Conservation (phyloP, 1,140 invertebrate genomes). For the Psilanteris sp. region DNA sequence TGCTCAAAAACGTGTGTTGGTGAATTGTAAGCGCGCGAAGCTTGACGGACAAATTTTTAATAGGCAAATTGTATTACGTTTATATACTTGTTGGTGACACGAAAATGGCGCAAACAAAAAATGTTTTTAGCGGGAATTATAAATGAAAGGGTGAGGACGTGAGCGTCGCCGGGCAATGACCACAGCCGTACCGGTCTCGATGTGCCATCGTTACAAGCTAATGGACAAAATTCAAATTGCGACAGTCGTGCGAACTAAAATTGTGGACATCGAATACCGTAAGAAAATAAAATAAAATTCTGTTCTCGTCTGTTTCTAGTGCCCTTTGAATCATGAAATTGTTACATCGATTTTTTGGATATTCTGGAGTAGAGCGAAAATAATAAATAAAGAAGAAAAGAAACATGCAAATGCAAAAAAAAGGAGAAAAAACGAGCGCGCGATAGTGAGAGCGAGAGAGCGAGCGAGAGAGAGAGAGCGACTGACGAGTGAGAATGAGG, state of each 20-base stretch:
- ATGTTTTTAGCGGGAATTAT: constrained; percentile 46
- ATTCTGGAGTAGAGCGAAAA: constrained; percentile 56
- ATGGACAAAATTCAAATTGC: constrained; percentile 19
- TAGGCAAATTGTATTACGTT: constrained; percentile 52
- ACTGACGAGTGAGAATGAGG: constrained; percentile 44
- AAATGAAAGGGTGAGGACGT: constrained; percentile 7
- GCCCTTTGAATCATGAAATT: constrained; percentile 62
- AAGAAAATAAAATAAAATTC: constrained; percentile 29
- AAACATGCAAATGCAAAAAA: background rate
- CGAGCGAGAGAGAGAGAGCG: constrained; percentile 43
- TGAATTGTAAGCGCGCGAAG: constrained; percentile 22
- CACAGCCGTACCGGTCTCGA: constrained; percentile 53
- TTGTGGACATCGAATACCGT: constrained; percentile 62
- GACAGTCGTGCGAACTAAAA: constrained; percentile 40
- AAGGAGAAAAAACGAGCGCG: constrained; percentile 22
- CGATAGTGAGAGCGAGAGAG: constrained; percentile 36
- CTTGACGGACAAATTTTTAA: constrained; percentile 43
- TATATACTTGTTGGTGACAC: constrained; percentile 51
- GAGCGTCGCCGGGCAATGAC: constrained; percentile 41
- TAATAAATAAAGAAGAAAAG: constrained; percentile 13
- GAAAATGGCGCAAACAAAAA: constrained; percentile 22
- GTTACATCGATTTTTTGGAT: constrained; percentile 66
- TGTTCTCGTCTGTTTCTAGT: constrained; percentile 62
- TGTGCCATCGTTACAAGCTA: constrained; percentile 40
- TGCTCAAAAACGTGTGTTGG: constrained; percentile 27